These are phyloP conservation scores for Myotis pilosus DNA, from an alignment of 2,797 vertebrate genomes.

Conservation along the genomic window DNA sequence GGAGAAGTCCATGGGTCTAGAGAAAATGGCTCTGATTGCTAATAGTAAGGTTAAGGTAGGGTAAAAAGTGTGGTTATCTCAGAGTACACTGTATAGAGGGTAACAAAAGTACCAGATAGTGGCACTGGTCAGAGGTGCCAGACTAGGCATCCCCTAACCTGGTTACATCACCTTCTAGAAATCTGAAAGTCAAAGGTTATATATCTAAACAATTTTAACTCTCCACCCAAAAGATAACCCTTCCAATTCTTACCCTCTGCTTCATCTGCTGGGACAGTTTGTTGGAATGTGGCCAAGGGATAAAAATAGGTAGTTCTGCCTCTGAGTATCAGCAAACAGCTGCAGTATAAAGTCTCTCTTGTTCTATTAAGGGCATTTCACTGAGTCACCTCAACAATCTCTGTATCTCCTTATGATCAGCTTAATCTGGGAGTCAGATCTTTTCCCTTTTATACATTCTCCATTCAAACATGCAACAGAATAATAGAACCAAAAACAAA, in stretches of 20 bases:
- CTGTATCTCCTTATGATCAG: constrained; percentile 8
- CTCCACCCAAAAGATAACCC: constrained; percentile 57
- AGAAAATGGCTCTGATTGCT: constrained; percentile 26
- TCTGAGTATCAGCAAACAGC: constrained; percentile 66
- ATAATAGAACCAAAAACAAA: constrained; percentile 35
- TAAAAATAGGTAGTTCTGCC: constrained; percentile 75
- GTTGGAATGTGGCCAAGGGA: constrained; percentile 65
- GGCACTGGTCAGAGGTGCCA: not conserved
- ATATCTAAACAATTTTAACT: constrained; percentile 60
- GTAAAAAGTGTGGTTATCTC: not conserved
- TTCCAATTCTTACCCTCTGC: constrained; percentile 58
- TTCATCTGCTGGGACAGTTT: constrained; percentile 60
- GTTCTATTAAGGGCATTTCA: constrained; percentile 65
- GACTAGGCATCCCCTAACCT: not conserved
- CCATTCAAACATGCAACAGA: not conserved
- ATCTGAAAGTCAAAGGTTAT: not conserved
- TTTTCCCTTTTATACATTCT: not conserved
- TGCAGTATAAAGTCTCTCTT: constrained; percentile 67
- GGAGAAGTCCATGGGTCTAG: not conserved
- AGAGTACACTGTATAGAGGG: not conserved
- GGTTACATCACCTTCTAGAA: constrained; percentile 13
- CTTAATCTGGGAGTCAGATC: constrained; percentile 27
- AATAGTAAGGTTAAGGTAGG: not conserved
- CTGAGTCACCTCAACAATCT: constrained; percentile 59
- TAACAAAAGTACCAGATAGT: constrained; percentile 13